Percentiles rank a stretch among this genome's conserved stretches.
Evolutionary conservation across 2,797 vertebrate genomes (phyloP).

Genomic region (Philypnodon macrostomus): DNA sequence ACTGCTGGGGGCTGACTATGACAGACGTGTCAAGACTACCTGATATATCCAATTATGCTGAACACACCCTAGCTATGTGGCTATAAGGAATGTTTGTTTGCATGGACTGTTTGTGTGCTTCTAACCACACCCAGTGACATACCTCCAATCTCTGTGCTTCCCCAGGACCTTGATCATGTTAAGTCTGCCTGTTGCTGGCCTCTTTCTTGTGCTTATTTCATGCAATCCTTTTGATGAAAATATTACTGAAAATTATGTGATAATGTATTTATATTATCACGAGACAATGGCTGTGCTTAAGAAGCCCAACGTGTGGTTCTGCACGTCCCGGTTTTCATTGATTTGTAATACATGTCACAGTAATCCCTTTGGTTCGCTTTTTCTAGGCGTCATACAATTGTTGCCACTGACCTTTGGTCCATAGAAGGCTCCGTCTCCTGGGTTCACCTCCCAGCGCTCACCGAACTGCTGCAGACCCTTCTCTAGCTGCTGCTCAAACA

Average conservation of each 20-base stretch:
- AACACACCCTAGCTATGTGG: constrained; percentile 20
- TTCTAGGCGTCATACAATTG: neutral
- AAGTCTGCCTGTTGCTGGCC: constrained; percentile 17
- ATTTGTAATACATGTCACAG: neutral
- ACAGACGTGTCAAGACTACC: constrained; percentile 26
- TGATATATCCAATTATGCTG: constrained; percentile 20
- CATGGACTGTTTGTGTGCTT: constrained; percentile 13
- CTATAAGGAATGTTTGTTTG: constrained; percentile 37
- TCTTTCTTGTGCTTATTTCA: constrained; percentile 17
- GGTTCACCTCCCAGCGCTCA: constrained; percentile 85
- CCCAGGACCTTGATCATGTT: constrained; percentile 11
- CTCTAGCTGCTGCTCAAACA: constrained; percentile 77
- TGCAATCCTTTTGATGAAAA: neutral
- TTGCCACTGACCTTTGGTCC: constrained; percentile 85
- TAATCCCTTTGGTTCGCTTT: neutral
- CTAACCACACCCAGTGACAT: constrained; percentile 28
- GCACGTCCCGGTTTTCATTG: neutral
- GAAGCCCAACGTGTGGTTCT: neutral
- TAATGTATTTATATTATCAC: too few species aligned
- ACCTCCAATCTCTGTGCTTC: constrained; percentile 20
- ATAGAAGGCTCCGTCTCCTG: constrained; percentile 91
- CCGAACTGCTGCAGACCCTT: constrained; percentile 82
- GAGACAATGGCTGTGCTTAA: too few species aligned
- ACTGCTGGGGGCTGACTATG: constrained; percentile 18
- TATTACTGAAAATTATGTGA: neutral